These are phyloP conservation scores for Magallana nippona DNA, from an alignment of 2,888 invertebrate genomes.

Conservation along the genomic window DNA sequence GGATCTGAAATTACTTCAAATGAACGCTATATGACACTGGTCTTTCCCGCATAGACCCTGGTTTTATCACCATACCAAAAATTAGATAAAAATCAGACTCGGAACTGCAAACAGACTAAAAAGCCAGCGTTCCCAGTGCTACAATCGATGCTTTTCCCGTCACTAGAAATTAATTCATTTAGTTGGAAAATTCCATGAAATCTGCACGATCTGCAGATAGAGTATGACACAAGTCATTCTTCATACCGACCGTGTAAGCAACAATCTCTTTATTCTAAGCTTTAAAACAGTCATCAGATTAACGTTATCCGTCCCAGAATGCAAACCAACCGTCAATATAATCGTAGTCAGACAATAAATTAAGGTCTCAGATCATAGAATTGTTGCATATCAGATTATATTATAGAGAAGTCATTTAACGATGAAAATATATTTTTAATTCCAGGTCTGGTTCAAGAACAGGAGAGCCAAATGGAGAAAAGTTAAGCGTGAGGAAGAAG, in stretches of 20 bases:
- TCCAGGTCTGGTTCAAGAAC: conserved; percentile 97
- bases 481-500: conserved; percentile 88
- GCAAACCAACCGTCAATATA: conserved; percentile 14
- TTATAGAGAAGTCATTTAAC: conserved; percentile 14
- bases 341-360: conserved; percentile 32
- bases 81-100: conserved; percentile 26
- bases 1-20: conserved; percentile 25
- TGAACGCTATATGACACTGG: conserved; percentile 29
- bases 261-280: conserved; percentile 27
- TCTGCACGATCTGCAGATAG: conserved; percentile 29
- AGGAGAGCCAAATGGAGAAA: conserved; percentile 97
- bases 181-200: conserved; percentile 24
- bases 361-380: conserved; percentile 26
- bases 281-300: conserved; percentile 29
- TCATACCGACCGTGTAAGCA: conserved; percentile 11
- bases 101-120: conserved; percentile 21
- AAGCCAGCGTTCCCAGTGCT: conserved; percentile 19
- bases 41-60: conserved; percentile 14
- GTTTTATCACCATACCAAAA: conserved; percentile 26
- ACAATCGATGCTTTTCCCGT: conserved; percentile 27
- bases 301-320: conserved; percentile 10
- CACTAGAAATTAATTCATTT: conserved; percentile 30
- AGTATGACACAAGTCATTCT: conserved; percentile 31
- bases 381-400: neutral
- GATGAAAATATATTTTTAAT: conserved; percentile 62